Conservation (phyloP, 2,113 vertebrate genomes). For the Octodon degus region DNA sequence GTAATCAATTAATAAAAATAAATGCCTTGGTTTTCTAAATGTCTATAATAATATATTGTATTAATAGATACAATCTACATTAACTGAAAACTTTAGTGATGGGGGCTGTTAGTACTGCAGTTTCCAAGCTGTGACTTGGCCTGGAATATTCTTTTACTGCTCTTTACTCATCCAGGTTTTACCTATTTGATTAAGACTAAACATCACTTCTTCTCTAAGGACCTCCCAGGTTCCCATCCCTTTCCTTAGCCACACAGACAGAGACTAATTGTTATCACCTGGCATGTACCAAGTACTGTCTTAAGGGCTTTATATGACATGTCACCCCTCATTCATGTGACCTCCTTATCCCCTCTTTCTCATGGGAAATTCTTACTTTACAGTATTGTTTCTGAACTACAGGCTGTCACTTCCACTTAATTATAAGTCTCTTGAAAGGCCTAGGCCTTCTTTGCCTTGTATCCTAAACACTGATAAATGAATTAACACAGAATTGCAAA, state of each 20-base stretch:
- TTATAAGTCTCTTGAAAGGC: conserved; percentile 29
- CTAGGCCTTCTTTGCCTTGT: background rate
- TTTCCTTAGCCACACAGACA: background rate
- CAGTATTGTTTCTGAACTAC: background rate
- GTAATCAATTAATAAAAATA: background rate
- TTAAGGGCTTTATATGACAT: background rate
- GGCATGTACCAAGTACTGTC: background rate
- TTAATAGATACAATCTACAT: background rate
- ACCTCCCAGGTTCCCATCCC: background rate
- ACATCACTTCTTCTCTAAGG: background rate
- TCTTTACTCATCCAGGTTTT: background rate
- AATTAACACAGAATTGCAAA: background rate
- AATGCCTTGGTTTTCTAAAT: conserved; percentile 4
- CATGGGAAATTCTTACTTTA: background rate
- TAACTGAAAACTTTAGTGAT: background rate
- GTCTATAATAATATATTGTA: background rate
- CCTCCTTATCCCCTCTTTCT: background rate
- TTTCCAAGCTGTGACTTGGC: background rate
- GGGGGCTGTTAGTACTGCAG: background rate
- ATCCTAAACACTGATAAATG: background rate
- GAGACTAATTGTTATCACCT: background rate
- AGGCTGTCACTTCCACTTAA: background rate
- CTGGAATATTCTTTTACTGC: background rate
- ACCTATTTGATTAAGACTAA: background rate
- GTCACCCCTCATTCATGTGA: background rate